Evolutionary conservation across 2,113 vertebrate genomes (phyloP).

Genomic region (Lathamus discolor): DNA sequence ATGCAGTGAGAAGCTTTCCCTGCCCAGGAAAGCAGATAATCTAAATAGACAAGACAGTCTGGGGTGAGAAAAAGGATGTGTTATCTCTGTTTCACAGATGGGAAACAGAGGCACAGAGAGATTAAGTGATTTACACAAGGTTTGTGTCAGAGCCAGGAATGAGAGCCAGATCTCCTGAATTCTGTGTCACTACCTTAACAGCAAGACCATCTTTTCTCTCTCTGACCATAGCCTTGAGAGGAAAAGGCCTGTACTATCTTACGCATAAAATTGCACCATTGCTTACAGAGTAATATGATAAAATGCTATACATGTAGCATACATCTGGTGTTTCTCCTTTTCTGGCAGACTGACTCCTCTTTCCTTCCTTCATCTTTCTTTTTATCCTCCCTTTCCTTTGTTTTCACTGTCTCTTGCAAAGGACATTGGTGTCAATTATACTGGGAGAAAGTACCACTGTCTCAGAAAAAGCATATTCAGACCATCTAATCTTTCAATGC

Average conservation of each 20-base stretch:
- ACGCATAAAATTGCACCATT: neutral
- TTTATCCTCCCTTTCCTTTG: neutral
- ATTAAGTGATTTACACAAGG: slow-evolving; percentile 69
- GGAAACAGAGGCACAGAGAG: slow-evolving; percentile 66
- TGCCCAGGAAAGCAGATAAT: slow-evolving; percentile 64
- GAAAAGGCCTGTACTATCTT: neutral
- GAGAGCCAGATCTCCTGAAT: slow-evolving; percentile 59
- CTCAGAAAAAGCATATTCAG: neutral
- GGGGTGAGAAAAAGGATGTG: slow-evolving; percentile 67
- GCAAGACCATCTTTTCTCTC: slow-evolving; percentile 13
- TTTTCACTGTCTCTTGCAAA: neutral
- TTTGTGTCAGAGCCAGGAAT: slow-evolving; percentile 64
- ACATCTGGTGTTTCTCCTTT: neutral
- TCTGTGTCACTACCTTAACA: slow-evolving; percentile 51
- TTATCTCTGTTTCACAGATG: slow-evolving; percentile 69
- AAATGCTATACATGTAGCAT: neutral
- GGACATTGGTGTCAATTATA: neutral
- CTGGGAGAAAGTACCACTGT: neutral
- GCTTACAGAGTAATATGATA: neutral
- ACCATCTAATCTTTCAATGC: neutral
- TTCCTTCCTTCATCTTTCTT: neutral
- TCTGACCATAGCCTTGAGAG: neutral
- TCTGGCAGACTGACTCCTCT: neutral
- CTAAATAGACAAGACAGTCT: slow-evolving; percentile 65
- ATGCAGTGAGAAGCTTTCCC: slow-evolving; percentile 53